Evolutionary conservation across 2,888 invertebrate species (phyloP).

Genomic region (Boloria euphrosyne): DNA sequence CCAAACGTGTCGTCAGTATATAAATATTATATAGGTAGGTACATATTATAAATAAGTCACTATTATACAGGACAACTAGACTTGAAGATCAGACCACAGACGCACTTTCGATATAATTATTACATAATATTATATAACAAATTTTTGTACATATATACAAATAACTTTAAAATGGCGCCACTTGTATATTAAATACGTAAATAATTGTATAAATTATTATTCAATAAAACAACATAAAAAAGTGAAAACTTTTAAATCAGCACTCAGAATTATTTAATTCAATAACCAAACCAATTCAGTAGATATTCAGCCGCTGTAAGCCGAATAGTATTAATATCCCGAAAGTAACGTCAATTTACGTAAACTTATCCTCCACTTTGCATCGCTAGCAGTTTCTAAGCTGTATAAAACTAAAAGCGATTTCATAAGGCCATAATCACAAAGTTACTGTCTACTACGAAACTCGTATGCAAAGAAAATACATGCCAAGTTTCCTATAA

Average conservation of each 20-base stretch:
- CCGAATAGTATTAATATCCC: constrained; percentile 27
- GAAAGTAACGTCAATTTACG: constrained; percentile 38
- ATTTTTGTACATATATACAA: no score
- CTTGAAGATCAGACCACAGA: no score
- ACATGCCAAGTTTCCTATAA: constrained; percentile 35
- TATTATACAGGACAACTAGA: no score
- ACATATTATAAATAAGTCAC: no score
- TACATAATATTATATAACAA: no score
- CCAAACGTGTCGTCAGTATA: no score
- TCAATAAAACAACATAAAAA: not conserved
- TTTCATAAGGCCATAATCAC: constrained; percentile 42
- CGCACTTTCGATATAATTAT: no score
- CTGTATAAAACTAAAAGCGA: constrained; percentile 43
- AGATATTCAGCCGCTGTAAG: constrained; percentile 5
- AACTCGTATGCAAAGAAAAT: constrained; percentile 34
- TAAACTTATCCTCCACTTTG: constrained; percentile 40
- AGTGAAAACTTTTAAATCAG: not conserved
- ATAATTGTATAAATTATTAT: no score
- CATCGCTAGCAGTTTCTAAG: constrained; percentile 38
- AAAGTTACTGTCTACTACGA: constrained; percentile 38
- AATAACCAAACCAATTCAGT: constrained; percentile 11
- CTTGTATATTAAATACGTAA: no score
- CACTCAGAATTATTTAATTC: constrained; percentile 10
- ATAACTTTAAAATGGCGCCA: no score
- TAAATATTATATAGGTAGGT: no score